These are phyloP conservation scores for Cepaea nemoralis DNA, from an alignment of 1,140 invertebrate species.

Conservation along the genomic window DNA sequence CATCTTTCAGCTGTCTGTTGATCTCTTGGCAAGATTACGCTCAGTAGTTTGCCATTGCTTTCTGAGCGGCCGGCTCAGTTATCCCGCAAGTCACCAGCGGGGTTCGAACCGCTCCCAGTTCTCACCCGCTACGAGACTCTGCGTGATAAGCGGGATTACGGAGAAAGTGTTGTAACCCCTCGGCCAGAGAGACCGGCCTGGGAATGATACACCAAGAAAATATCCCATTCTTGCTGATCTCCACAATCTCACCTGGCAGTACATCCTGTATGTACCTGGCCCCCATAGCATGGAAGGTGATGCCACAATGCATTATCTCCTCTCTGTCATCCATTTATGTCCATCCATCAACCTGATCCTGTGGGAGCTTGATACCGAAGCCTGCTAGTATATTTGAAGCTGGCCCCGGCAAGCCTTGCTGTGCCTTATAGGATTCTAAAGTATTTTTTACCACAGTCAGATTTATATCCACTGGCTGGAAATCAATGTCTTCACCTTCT, in stretches of 20 bases:
- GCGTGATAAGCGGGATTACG: no score
- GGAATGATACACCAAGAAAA: constrained; percentile 88
- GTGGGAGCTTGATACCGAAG: constrained; percentile 60
- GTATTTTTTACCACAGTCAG: constrained; percentile 85
- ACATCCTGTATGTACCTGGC: constrained; percentile 74
- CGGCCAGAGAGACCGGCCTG: no score
- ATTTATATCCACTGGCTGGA: constrained; percentile 85
- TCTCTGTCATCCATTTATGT: no score
- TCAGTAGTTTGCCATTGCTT: no score
- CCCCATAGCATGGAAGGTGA: constrained; percentile 94
- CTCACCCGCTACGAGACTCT: no score
- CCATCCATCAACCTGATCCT: constrained; percentile 32
- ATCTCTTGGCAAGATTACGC: no score
- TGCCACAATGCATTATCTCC: no score
- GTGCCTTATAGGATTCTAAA: constrained; percentile 84
- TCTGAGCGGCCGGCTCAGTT: no score
- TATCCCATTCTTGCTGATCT: constrained; percentile 87
- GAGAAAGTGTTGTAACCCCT: no score
- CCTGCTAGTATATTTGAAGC: constrained; percentile 85
- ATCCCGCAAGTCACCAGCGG: no score
- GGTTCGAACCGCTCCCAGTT: no score
- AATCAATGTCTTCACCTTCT: constrained; percentile 81
- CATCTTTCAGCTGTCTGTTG: no score
- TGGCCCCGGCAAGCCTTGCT: constrained; percentile 85
- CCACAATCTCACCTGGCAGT: constrained; percentile 85